Base-by-base conservation (phyloP, 2,113 vertebrate species). In the Aix galericulata region DNA sequence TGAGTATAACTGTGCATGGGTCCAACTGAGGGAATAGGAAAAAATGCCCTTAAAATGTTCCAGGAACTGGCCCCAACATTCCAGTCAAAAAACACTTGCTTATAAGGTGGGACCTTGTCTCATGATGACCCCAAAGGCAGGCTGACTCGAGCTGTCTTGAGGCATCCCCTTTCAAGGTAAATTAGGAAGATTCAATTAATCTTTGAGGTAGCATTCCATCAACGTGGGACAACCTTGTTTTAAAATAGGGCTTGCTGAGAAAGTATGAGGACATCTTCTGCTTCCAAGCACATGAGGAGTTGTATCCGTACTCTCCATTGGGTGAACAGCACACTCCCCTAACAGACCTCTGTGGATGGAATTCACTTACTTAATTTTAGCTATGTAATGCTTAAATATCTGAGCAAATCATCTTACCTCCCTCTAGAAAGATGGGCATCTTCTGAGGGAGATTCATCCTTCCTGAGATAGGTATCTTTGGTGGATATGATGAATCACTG, bases 401-500 rank as follows among this genome's bases (percentile, higher is more conserved):
- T 78, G 44, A 56, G 66, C 69, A 29, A 72, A 89, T 69, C 89
- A 82, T 73, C 89, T 93, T 86, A 62, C 89, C 89, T 89, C 73
- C 78, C 78, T 89, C 59, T 92, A 85, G 91, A 94, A 73, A 94
- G 83, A 11, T 76, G 93, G 81, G 53, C 83, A 94, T 69, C 86
- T 69, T 93, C 74, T 82, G 73, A 82, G 89, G 77, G 89, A 16
- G 27, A 91, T 93, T 95, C 93, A 95, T 87, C 93, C 86, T 97
- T 95, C 94, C 94, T 95, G 58, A 91, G 95, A 97, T 93, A 78
- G 86, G 74, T 86, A 97, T 97, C 96, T 89, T 73, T 4, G 36
- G 86, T 93, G 94, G 93, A 96, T 96, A 66, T 92, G 84, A 20
- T 94, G 94, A 96, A 78, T 97, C 96, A 97, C 91, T 94, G 96